Conservation (phyloP, 2,888 invertebrate genomes). For the Camptogramma bilineatum region DNA sequence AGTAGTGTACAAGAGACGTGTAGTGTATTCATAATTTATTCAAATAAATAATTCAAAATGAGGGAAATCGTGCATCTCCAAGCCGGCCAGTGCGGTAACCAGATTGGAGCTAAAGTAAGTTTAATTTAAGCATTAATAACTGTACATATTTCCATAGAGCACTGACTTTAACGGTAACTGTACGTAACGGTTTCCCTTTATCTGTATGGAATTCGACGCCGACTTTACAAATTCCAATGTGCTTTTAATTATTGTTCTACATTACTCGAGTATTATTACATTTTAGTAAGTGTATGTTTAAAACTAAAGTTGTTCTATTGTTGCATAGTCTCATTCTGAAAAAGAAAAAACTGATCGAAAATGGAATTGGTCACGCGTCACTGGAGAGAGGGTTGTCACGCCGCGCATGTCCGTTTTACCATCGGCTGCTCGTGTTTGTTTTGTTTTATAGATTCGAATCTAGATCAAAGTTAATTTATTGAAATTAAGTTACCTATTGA, state of each 20-base stretch:
- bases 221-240: slow-evolving; percentile 13
- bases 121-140: slow-evolving; percentile 28
- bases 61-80: slow-evolving; percentile 94
- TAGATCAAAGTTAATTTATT: neutral
- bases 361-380: slow-evolving; percentile 57
- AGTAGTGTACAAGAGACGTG: slow-evolving; percentile 78
- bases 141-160: slow-evolving; percentile 21
- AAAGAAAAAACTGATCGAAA: slow-evolving; percentile 50
- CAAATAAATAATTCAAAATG: slow-evolving; percentile 85
- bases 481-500: neutral
- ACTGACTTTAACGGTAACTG: slow-evolving; percentile 32
- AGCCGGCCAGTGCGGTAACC: slow-evolving; percentile 94
- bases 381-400: slow-evolving; percentile 49
- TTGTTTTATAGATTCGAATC: neutral
- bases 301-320: slow-evolving; percentile 42
- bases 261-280: neutral
- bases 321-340: slow-evolving; percentile 64
- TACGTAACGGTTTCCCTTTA: slow-evolving; percentile 40
- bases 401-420: slow-evolving; percentile 42
- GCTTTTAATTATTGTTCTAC: slow-evolving; percentile 10
- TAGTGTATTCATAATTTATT: slow-evolving; percentile 79
- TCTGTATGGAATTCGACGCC: slow-evolving; percentile 28
- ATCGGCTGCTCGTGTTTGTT: slow-evolving; percentile 27
- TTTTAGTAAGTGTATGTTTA: slow-evolving; percentile 8
- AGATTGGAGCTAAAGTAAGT: slow-evolving; percentile 88